These are phyloP conservation scores for Turritopsis rubra DNA, from an alignment of 30 jellyfish, hydroid and myxozoan species.

Conservation along the genomic window DNA sequence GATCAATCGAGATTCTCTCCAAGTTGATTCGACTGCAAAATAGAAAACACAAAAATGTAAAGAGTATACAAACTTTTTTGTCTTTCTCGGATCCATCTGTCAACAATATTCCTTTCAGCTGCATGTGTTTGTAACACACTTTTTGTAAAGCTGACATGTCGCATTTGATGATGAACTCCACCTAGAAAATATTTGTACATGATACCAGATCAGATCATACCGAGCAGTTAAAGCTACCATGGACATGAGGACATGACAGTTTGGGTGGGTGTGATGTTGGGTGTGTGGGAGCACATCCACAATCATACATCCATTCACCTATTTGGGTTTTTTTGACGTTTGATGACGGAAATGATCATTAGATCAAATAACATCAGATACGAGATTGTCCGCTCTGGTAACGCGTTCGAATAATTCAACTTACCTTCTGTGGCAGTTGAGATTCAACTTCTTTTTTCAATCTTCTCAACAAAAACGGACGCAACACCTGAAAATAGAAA, in stretches of 20 bases:
- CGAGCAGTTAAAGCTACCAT: too few species aligned
- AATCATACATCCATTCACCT: too few species aligned
- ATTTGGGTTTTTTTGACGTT: too few species aligned
- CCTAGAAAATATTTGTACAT: conserved; percentile 29
- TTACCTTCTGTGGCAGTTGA: conserved; percentile 98
- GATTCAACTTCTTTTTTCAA: conserved; percentile 99
- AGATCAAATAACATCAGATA: too few species aligned
- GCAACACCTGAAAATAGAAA: conserved; percentile 65
- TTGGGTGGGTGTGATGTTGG: too few species aligned
- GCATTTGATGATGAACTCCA: conserved; percentile 92
- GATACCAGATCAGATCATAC: neutral
- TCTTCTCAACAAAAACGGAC: conserved; percentile 97
- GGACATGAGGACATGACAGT: too few species aligned
- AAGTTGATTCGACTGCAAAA: neutral
- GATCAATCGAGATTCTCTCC: too few species aligned
- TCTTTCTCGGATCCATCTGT: conserved; percentile 99
- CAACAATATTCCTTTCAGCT: conserved; percentile 76
- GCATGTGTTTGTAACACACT: conserved; percentile 81
- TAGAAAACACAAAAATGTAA: too few species aligned
- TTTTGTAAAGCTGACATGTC: conserved; percentile 97
- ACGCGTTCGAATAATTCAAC: too few species aligned
- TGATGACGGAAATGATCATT: too few species aligned
- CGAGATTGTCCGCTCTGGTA: too few species aligned
- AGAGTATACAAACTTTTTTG: conserved; percentile 39
- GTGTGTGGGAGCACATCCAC: too few species aligned